These are phyloP conservation scores for Pangasius mekongensis DNA, from an alignment of 2,797 vertebrate genomes.

Conservation along the genomic window DNA sequence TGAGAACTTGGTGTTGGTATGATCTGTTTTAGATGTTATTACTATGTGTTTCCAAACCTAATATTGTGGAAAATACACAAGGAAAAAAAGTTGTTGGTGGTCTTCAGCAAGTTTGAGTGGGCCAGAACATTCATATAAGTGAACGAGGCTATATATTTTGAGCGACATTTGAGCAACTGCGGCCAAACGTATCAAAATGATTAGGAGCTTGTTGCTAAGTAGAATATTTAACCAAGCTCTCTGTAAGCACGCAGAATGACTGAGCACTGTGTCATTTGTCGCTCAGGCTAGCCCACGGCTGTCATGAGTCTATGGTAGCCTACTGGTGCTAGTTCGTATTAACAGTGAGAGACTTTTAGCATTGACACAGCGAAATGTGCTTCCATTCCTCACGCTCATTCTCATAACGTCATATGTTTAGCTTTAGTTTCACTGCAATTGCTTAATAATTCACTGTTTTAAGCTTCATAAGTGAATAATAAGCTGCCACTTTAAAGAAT, in stretches of 20 bases:
- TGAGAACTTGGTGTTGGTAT: neutral
- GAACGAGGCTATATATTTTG: neutral
- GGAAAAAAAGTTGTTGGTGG: neutral
- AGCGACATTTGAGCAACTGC: neutral
- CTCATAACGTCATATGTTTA: neutral
- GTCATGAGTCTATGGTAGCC: neutral
- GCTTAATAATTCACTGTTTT: neutral
- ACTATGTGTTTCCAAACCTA: neutral
- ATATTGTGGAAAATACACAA: neutral
- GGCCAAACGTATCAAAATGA: neutral
- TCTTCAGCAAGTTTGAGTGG: neutral
- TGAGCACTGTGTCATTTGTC: slow-evolving; percentile 9
- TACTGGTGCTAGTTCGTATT: neutral
- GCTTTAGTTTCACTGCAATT: neutral
- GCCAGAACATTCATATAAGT: neutral
- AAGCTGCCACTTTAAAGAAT: neutral
- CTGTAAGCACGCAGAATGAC: neutral
- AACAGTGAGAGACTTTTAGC: slow-evolving; percentile 10
- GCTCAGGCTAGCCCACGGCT: slow-evolving; percentile 16
- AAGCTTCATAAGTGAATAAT: neutral
- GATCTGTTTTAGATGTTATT: neutral
- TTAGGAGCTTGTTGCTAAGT: neutral
- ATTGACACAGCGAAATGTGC: neutral
- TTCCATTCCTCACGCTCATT: neutral
- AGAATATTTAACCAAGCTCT: neutral